Evolutionary conservation across 1,140 invertebrate species (phyloP).

Genomic region (Ceratosolen fusciceps): DNA sequence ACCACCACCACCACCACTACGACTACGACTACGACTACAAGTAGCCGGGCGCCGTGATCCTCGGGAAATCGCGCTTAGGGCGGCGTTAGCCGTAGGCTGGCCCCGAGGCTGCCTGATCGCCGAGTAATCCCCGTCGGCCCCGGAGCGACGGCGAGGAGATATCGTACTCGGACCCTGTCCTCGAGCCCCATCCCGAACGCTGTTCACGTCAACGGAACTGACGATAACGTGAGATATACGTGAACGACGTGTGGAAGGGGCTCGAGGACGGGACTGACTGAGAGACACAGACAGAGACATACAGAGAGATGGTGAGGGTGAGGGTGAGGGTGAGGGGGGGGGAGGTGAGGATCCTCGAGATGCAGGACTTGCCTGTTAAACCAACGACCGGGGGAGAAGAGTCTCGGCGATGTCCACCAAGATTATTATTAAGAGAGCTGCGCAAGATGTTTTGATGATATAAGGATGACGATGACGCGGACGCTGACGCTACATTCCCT

Average conservation of each 20-base stretch:
- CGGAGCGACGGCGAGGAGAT: neutral
- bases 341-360: neutral
- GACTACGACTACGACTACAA: no score
- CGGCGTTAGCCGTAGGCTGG: neutral
- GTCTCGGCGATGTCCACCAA: neutral
- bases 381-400: neutral
- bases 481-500: neutral
- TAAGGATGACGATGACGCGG: neutral
- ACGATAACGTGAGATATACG: neutral
- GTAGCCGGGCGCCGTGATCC: neutral
- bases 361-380: neutral
- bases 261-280: neutral
- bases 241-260: neutral
- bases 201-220: no score
- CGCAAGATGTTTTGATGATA: slow-evolving; percentile 6
- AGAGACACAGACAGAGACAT: no score
- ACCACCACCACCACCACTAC: no score
- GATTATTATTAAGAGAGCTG: neutral
- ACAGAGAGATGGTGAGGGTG: no score
- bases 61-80: neutral
- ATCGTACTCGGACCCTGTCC: no score
- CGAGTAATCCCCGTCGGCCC: neutral
- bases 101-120: neutral
- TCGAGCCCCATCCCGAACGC: no score
- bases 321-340: no score